phyloP scores from a whole-genome alignment of 2,113 vertebrate species.

The Pao palembangensis region DNA sequence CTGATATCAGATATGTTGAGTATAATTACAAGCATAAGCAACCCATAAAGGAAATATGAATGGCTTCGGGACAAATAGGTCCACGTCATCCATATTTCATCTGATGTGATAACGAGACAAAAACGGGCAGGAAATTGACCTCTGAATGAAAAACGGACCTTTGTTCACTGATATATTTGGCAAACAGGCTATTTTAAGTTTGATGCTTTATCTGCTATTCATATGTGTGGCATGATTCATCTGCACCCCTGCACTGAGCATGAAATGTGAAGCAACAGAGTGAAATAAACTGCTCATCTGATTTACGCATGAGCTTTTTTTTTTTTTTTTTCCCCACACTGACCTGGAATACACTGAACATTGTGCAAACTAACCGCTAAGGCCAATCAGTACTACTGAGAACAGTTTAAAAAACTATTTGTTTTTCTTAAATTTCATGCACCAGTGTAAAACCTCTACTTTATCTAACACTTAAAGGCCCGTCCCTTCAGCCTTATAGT shows the following conservation, averaged over 20 bases:
- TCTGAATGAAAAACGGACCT: conserved; percentile 45
- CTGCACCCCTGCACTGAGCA: conserved; percentile 35
- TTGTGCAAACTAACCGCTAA: background rate
- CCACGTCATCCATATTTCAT: conserved; percentile 41
- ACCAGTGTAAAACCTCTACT: too few species aligned
- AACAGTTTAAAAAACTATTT: background rate
- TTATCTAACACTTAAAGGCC: too few species aligned
- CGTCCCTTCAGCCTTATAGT: too few species aligned
- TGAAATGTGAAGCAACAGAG: conserved; percentile 54
- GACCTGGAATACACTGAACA: conserved; percentile 12
- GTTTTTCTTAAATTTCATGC: too few species aligned
- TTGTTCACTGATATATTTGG: conserved; percentile 43
- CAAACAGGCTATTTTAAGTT: conserved; percentile 54
- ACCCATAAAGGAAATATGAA: conserved; percentile 51
- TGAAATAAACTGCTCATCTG: conserved; percentile 54
- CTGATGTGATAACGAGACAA: conserved; percentile 65
- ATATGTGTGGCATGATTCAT: conserved; percentile 53
- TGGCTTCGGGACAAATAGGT: conserved; percentile 30
- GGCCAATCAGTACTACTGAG: background rate
- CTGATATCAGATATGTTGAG: conserved; percentile 31
- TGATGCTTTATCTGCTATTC: conserved; percentile 31
- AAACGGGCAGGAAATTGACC: conserved; percentile 70
- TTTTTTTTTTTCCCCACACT: conserved; percentile 15
- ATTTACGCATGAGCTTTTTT: conserved; percentile 28
- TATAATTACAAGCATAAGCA: conserved; percentile 58